Conservation (phyloP, 2,113 vertebrate genomes). For the Micronycteris hirsuta region DNA sequence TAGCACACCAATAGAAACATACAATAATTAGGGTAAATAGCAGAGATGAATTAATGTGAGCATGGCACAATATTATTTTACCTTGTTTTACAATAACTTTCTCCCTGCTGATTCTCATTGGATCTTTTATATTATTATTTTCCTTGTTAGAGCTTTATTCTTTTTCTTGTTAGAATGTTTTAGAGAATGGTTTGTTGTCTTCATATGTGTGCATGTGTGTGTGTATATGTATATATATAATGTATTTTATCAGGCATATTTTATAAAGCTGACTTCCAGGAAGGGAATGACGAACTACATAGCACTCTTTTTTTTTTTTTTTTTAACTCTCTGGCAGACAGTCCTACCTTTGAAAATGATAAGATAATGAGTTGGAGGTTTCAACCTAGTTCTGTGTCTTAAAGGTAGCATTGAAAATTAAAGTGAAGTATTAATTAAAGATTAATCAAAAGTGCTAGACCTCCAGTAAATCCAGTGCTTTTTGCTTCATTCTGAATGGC, state of each 20-base stretch:
- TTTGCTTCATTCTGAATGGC: conserved; percentile 47
- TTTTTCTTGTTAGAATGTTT: conserved; percentile 55
- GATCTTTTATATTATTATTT: conserved; percentile 1
- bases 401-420: conserved; percentile 60
- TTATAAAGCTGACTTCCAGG: conserved; percentile 38
- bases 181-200: neutral
- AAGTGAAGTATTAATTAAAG: conserved; percentile 66
- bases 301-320: conserved; percentile 27
- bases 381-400: conserved; percentile 53
- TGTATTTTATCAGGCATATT: conserved; percentile 31
- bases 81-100: conserved; percentile 51
- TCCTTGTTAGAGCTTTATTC: neutral
- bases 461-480: conserved; percentile 50
- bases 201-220: neutral
- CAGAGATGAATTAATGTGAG: conserved; percentile 77
- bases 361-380: conserved; percentile 54
- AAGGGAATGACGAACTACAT: neutral
- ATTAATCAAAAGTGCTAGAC: conserved; percentile 59
- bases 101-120: conserved; percentile 51
- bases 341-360: conserved; percentile 51
- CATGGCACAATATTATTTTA: conserved; percentile 69
- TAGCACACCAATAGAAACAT: conserved; percentile 76
- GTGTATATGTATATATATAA: too few species aligned
- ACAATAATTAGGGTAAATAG: conserved; percentile 79
- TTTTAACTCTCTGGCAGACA: conserved; percentile 16